A percentile compares a stretch with the other conserved stretches of the same genome.
phyloP scores from a whole-genome alignment of 1,140 invertebrate species.

The Lepidurus couesii region DNA sequence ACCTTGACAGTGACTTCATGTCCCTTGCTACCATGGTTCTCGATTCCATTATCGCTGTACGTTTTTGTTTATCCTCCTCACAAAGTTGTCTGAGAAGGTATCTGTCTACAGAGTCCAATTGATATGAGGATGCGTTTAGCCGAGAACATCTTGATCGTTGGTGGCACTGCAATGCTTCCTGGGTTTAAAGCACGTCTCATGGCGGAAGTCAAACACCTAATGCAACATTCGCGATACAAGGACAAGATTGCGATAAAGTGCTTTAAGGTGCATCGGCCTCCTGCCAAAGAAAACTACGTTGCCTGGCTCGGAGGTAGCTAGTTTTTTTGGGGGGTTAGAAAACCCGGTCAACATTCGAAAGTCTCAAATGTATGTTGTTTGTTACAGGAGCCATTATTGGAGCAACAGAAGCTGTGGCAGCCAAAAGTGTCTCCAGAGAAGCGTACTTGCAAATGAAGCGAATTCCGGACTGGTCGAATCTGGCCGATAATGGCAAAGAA shows the following conservation, averaged over 20 bases:
- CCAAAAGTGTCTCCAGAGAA: slow-evolving; percentile 67
- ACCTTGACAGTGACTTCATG: slow-evolving; percentile 74
- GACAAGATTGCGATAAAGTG: slow-evolving; percentile 56
- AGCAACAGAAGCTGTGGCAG: slow-evolving; percentile 67
- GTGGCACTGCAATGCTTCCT: slow-evolving; percentile 72
- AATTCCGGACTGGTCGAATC: slow-evolving; percentile 75
- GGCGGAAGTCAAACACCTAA: slow-evolving; percentile 62
- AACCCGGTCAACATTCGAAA: slow-evolving; percentile 33
- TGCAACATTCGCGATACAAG: slow-evolving; percentile 56
- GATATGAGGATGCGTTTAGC: slow-evolving; percentile 66
- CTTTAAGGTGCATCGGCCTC: slow-evolving; percentile 72
- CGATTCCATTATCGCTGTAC: slow-evolving; percentile 68
- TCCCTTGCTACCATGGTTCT: slow-evolving; percentile 77
- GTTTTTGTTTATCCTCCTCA: slow-evolving; percentile 25
- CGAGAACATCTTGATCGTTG: slow-evolving; percentile 75
- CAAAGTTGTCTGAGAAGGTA: background rate
- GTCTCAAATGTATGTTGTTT: slow-evolving; percentile 37
- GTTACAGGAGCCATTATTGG: slow-evolving; percentile 70
- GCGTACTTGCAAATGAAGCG: slow-evolving; percentile 60
- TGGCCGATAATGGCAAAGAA: slow-evolving; percentile 53
- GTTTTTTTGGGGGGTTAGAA: slow-evolving; percentile 39
- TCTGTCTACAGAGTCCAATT: slow-evolving; percentile 59
- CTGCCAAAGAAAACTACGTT: slow-evolving; percentile 75
- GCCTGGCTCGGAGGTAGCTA: slow-evolving; percentile 71
- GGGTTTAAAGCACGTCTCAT: slow-evolving; percentile 70